phyloP scores from a whole-genome alignment of 2,888 invertebrate species.

The Eupithecia inturbata region DNA sequence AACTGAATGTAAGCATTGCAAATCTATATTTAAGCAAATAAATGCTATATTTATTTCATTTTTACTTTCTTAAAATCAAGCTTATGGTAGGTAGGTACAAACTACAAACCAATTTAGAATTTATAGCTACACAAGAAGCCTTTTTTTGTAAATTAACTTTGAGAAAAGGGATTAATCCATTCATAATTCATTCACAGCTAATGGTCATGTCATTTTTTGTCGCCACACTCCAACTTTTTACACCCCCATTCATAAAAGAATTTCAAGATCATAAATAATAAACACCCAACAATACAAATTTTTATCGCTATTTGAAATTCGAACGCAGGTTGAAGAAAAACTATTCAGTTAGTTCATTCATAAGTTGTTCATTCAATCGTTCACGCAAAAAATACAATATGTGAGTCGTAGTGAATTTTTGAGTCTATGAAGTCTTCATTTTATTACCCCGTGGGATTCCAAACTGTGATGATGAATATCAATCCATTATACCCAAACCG shows the following conservation, averaged over 20 bases:
- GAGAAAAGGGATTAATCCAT: slow-evolving; percentile 46
- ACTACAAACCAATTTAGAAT: not conserved
- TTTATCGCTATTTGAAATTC: slow-evolving; percentile 65
- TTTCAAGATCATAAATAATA: slow-evolving; percentile 73
- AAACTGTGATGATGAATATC: slow-evolving; percentile 63
- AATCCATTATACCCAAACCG: slow-evolving; percentile 55
- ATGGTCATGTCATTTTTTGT: slow-evolving; percentile 46
- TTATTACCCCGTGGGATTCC: slow-evolving; percentile 73
- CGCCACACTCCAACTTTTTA: slow-evolving; percentile 34
- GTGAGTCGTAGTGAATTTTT: slow-evolving; percentile 38
- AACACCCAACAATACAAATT: slow-evolving; percentile 76
- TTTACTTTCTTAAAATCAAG: too few relatives aligned
- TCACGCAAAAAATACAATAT: slow-evolving; percentile 59
- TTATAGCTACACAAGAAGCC: not conserved
- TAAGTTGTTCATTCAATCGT: slow-evolving; percentile 56
- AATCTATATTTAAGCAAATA: too few relatives aligned
- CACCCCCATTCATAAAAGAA: slow-evolving; percentile 51
- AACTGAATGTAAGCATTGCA: too few relatives aligned
- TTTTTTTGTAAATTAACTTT: not conserved
- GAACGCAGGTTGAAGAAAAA: slow-evolving; percentile 70
- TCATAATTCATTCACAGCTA: slow-evolving; percentile 48
- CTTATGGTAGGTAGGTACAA: not conserved
- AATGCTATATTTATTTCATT: too few relatives aligned
- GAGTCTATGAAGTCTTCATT: slow-evolving; percentile 77
- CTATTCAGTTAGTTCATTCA: slow-evolving; percentile 66